phyloP scores from a whole-genome alignment of 2,888 invertebrate genomes.

The Caradrina kadenii region DNA sequence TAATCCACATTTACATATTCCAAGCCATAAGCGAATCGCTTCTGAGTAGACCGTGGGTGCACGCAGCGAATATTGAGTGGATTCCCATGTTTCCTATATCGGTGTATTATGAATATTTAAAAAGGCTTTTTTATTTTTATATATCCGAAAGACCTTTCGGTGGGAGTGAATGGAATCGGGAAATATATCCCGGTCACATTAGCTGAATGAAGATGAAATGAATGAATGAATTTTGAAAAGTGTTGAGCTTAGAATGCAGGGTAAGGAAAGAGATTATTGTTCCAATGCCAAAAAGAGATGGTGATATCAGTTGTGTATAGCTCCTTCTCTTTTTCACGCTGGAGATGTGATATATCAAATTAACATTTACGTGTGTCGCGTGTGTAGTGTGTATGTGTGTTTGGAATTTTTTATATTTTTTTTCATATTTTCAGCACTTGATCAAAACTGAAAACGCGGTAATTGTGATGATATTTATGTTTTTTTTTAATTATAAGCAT shows the following conservation, averaged over 20 bases:
- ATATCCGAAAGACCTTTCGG: constrained; percentile 20
- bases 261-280: neutral
- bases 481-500: no score
- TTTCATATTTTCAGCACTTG: no score
- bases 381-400: no score
- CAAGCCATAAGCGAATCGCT: constrained; percentile 61
- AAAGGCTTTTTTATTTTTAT: constrained; percentile 48
- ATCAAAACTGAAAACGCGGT: no score
- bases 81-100: constrained; percentile 67
- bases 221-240: neutral
- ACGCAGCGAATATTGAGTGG: constrained; percentile 70
- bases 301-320: neutral
- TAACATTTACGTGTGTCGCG: no score
- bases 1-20: constrained; percentile 46
- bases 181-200: constrained; percentile 15
- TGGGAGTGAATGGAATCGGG: neutral
- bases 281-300: neutral
- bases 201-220: neutral
- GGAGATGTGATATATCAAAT: neutral
- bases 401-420: no score
- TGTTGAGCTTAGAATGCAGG: neutral
- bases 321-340: neutral
- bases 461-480: no score
- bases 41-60: constrained; percentile 52
- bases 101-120: constrained; percentile 62